Conservation (phyloP, 2,888 invertebrate genomes). For the Metellina segmentata region DNA sequence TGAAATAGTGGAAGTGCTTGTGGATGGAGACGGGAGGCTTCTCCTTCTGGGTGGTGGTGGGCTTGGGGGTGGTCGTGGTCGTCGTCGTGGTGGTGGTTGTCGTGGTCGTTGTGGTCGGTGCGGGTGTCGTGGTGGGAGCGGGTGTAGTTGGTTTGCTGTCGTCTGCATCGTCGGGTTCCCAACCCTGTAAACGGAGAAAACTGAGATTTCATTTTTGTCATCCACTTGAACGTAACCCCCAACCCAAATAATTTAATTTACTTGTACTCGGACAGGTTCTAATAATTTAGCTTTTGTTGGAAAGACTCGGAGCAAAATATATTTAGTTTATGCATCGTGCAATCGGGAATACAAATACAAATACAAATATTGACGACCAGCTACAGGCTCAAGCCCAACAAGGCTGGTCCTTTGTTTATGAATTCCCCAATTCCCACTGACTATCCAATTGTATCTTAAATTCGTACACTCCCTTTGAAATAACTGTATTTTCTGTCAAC, state of each 20-base stretch:
- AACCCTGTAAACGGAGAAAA: constrained; percentile 3
- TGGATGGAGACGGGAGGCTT: constrained; percentile 55
- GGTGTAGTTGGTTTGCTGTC: constrained; percentile 43
- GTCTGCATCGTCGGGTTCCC: constrained; percentile 68
- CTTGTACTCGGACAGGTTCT: no score
- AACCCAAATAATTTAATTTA: background rate
- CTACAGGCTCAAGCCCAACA: no score
- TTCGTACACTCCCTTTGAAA: no score
- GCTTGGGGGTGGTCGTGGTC: constrained; percentile 18
- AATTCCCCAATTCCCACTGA: no score
- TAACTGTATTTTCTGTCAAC: no score
- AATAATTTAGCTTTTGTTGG: no score
- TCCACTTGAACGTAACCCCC: background rate
- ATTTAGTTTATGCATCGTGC: no score
- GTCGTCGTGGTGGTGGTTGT: constrained; percentile 48
- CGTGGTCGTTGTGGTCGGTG: constrained; percentile 32
- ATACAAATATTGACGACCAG: no score
- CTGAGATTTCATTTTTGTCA: background rate
- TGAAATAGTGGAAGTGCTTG: constrained; percentile 71
- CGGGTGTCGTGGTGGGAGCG: constrained; percentile 37
- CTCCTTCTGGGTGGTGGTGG: background rate
- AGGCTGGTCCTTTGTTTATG: no score
- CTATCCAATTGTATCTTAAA: no score
- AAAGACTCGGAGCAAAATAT: no score
- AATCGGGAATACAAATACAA: no score